A percentile compares a stretch with the other conserved stretches of the same genome.
Evolutionary conservation across 2,113 vertebrate species (phyloP).

Genomic region (Boulengeromyrus knoepffleri): DNA sequence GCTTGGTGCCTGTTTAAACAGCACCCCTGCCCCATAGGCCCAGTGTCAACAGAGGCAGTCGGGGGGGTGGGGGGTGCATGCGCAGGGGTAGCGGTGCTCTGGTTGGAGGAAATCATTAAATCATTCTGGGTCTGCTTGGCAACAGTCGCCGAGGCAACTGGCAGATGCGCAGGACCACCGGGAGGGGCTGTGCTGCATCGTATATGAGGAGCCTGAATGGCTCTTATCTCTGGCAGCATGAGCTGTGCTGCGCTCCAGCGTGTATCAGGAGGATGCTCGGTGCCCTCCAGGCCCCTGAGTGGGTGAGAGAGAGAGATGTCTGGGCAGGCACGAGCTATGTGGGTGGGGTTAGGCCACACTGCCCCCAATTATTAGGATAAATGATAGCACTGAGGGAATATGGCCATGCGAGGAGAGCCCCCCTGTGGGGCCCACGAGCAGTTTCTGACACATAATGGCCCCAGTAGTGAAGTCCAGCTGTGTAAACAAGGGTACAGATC

Average conservation of each 20-base stretch:
- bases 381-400: not conserved
- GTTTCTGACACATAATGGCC: not conserved
- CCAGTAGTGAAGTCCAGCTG: not conserved
- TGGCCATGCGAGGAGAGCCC: not conserved
- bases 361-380: not conserved
- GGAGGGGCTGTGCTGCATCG: not conserved
- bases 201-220: not conserved
- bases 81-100: not conserved
- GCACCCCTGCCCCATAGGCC: not conserved
- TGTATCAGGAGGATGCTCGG: not conserved
- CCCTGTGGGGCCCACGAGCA: not conserved
- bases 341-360: not conserved
- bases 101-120: not conserved
- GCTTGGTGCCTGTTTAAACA: not conserved
- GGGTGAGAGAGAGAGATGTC: not conserved
- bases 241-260: not conserved
- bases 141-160: conserved; percentile 5
- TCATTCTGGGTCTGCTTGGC: not conserved
- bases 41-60: not conserved
- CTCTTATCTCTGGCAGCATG: not conserved
- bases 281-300: not conserved
- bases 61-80: not conserved
- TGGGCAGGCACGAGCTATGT: not conserved
- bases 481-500: not conserved
- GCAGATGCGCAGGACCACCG: not conserved